A percentile compares a stretch with the other conserved stretches of the same genome.
These are phyloP conservation scores for Cheirogaleus medius DNA, from an alignment of 2,113 vertebrate species.

Conservation along the genomic window DNA sequence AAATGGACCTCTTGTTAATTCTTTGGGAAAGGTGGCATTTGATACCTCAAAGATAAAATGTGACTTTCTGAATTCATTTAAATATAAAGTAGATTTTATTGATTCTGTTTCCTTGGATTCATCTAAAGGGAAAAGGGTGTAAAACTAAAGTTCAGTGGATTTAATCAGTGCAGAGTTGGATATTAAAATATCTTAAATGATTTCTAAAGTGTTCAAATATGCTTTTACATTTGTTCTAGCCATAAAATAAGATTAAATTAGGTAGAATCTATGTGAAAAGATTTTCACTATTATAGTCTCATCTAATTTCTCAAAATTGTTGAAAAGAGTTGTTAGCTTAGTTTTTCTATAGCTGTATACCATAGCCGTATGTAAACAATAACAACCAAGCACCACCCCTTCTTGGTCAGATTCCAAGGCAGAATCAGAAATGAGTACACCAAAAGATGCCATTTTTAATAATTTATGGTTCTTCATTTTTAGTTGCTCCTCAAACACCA, in stretches of 20 bases:
- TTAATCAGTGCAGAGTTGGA: not conserved
- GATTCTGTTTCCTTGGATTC: constrained; percentile 31
- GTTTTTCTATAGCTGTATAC: not conserved
- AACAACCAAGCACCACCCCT: too few species aligned
- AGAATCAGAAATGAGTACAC: not conserved
- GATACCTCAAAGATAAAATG: not conserved
- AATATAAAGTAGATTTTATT: not conserved
- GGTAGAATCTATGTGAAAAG: not conserved
- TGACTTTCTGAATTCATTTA: constrained; percentile 2
- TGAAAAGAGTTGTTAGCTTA: not conserved
- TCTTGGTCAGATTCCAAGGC: not conserved
- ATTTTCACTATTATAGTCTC: not conserved
- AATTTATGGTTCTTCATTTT: constrained; percentile 10
- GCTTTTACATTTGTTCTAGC: not conserved
- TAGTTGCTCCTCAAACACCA: not conserved
- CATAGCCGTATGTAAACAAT: not conserved
- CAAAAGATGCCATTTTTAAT: not conserved
- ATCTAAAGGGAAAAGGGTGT: not conserved
- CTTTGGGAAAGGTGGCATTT: not conserved
- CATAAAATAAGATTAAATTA: constrained; percentile 44
- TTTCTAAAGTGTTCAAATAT: not conserved
- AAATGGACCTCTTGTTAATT: not conserved
- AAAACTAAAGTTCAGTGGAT: not conserved
- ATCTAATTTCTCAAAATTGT: constrained; percentile 4
- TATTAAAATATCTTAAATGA: not conserved